Evolutionary conservation across 2,797 vertebrate species (phyloP).

Genomic region (Myotis vivesi): DNA sequence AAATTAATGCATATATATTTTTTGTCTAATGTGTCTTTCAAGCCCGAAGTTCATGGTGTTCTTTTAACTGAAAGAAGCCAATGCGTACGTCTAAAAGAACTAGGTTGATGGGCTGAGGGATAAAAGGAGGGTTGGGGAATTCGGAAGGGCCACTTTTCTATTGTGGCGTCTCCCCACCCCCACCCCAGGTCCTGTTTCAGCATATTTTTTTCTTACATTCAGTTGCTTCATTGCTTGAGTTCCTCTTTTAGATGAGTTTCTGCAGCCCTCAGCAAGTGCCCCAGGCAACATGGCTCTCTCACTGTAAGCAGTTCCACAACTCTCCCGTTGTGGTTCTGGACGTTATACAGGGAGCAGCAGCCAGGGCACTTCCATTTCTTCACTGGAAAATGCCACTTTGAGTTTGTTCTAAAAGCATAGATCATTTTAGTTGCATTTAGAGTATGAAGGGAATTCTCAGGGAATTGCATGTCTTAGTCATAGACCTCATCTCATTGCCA

Average conservation of each 20-base stretch:
- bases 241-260: not conserved
- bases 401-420: constrained; percentile 13
- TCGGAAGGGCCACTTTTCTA: not conserved
- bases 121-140: not conserved
- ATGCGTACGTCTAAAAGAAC: not conserved
- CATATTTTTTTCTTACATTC: not conserved
- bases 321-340: not conserved
- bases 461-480: not conserved
- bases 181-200: not conserved
- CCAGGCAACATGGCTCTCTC: not conserved
- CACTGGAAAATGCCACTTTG: not conserved
- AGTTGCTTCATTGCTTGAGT: not conserved
- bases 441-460: constrained; percentile 35
- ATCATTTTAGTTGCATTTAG: constrained; percentile 31
- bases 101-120: not conserved
- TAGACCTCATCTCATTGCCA: not conserved
- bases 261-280: not conserved
- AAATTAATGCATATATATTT: not conserved
- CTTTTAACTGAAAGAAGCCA: not conserved
- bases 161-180: accelerated
- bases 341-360: not conserved
- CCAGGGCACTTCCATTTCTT: not conserved
- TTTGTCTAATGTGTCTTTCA: not conserved
- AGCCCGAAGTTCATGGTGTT: not conserved
- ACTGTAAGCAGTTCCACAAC: not conserved